phyloP scores from a whole-genome alignment of 2,113 vertebrate species.

The Anhinga rufa region DNA sequence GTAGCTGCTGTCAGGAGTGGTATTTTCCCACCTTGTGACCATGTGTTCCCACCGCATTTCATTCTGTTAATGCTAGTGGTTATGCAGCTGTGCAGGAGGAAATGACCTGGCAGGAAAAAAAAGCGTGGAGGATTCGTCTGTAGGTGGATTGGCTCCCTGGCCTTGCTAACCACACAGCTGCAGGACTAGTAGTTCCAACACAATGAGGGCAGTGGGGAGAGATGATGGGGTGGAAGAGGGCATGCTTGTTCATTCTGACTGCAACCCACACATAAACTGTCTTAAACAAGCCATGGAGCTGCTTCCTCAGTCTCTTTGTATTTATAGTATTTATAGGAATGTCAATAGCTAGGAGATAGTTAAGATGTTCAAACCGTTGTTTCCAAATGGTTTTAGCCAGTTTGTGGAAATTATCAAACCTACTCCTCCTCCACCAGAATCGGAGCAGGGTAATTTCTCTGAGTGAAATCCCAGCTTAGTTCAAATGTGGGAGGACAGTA shows the following conservation, averaged over 20 bases:
- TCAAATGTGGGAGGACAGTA: background rate
- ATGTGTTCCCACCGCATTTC: accelerated
- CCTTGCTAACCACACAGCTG: background rate
- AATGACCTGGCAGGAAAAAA: background rate
- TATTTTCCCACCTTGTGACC: background rate
- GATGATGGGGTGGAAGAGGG: background rate
- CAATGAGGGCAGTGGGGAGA: background rate
- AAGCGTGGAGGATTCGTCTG: background rate
- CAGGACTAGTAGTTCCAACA: background rate
- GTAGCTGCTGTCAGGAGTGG: background rate
- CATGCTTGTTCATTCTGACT: background rate
- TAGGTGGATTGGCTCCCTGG: background rate
- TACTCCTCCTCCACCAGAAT: background rate
- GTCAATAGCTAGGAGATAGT: background rate
- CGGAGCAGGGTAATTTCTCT: background rate
- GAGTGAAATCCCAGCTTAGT: background rate
- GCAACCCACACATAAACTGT: background rate
- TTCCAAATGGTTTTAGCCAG: background rate
- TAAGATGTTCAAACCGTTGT: background rate
- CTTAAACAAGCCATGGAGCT: background rate
- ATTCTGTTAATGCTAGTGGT: background rate
- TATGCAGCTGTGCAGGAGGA: background rate
- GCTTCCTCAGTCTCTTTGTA: background rate
- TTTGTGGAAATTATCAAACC: background rate
- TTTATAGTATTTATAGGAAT: background rate